phyloP scores from a whole-genome alignment of 2,797 vertebrate genomes.

The Alca torda region DNA sequence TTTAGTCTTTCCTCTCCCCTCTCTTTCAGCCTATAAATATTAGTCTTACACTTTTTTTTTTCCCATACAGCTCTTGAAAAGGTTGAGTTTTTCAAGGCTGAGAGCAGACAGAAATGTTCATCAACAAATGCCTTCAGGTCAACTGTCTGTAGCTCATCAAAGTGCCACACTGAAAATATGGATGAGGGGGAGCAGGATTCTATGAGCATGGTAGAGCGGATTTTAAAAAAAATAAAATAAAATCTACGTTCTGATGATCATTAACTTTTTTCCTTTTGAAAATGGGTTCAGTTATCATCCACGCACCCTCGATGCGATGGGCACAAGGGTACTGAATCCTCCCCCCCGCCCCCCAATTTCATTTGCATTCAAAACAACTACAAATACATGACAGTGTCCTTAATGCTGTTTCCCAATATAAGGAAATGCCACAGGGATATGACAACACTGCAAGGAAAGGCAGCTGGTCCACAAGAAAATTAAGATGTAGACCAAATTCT shows the following conservation, averaged over 20 bases:
- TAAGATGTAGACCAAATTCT: background rate
- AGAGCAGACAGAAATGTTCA: conserved; percentile 51
- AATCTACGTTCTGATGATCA: background rate
- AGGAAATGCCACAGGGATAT: background rate
- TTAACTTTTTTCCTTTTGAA: background rate
- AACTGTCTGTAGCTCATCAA: conserved; percentile 34
- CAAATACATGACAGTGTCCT: background rate
- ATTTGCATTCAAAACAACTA: background rate
- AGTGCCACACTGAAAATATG: conserved; percentile 10
- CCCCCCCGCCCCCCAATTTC: background rate
- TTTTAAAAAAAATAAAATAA: background rate
- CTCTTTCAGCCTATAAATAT: conserved; percentile 44
- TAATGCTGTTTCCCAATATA: background rate
- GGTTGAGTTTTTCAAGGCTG: conserved; percentile 53
- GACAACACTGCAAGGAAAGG: background rate
- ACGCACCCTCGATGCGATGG: background rate
- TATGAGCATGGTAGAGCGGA: background rate
- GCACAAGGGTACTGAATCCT: background rate
- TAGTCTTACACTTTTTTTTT: conserved; percentile 47
- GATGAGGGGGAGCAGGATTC: background rate
- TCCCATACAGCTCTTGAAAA: conserved; percentile 29
- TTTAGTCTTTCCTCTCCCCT: conserved; percentile 14
- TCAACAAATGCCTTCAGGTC: conserved; percentile 56
- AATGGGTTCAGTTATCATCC: background rate
- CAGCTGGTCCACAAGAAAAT: background rate